Evolutionary conservation across 2,888 invertebrate species (phyloP).

Genomic region (Synanthedon tipuliformis): DNA sequence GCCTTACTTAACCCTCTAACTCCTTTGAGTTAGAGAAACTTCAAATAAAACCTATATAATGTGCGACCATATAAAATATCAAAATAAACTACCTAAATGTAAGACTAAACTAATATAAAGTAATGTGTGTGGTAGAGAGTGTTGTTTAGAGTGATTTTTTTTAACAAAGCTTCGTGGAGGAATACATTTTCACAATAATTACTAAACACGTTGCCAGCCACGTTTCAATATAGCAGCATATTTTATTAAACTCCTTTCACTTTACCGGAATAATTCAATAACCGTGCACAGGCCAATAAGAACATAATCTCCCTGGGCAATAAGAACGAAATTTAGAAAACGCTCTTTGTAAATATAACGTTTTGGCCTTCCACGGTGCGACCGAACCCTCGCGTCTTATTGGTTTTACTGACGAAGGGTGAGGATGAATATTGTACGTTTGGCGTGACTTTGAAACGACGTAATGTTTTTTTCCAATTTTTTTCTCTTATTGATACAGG

Average conservation of each 20-base stretch:
- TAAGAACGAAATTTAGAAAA: conserved; percentile 20
- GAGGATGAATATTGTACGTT: conserved; percentile 33
- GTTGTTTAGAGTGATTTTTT: too few relatives aligned
- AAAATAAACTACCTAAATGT: too few relatives aligned
- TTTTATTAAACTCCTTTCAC: conserved; percentile 41
- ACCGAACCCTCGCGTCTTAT: conserved; percentile 59
- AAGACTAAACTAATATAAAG: too few relatives aligned
- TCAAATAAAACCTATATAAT: too few relatives aligned
- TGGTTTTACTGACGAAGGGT: conserved; percentile 60
- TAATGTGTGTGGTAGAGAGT: too few relatives aligned
- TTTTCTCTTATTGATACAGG: too few relatives aligned
- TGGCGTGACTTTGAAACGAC: conserved; percentile 47
- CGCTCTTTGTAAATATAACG: conserved; percentile 33
- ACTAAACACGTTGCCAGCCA: not conserved
- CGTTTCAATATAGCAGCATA: conserved; percentile 26
- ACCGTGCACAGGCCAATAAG: conserved; percentile 1
- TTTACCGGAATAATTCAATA: conserved; percentile 26
- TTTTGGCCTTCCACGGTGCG: conserved; percentile 31
- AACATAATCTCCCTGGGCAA: conserved; percentile 8
- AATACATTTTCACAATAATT: not conserved
- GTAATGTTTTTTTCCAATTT: conserved; percentile 10
- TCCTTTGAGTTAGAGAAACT: too few relatives aligned
- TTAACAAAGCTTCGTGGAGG: too few relatives aligned
- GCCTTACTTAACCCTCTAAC: too few relatives aligned
- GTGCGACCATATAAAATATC: too few relatives aligned